Base-by-base conservation (phyloP, 1,140 invertebrate genomes). In the Helicoverpa zea region DNA sequence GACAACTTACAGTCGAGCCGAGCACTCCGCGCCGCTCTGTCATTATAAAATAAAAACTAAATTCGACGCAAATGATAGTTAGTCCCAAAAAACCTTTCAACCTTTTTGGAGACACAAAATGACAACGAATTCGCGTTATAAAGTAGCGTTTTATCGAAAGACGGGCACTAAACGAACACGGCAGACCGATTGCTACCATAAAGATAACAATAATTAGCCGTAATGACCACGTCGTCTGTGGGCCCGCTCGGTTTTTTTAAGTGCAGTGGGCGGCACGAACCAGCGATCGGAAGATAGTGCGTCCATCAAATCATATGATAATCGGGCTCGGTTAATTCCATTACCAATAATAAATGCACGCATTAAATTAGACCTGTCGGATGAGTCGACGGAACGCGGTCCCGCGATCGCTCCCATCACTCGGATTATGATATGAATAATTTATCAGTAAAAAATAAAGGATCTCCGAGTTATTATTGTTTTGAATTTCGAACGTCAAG, bases 231-330 rank as follows among this genome's bases (percentile, higher is more conserved):
- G 81, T 89, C 84, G 80, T 85, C 87, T 83, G 88, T 86, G 86
- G 87, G 84, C 83, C 83, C 83, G n/a, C 83, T 79, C 80, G 84
- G 88, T 88, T 90, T 91, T 88, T 89, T 82, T 83, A 88, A 89
- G 88, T 90, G 86, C 88, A 85, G 90, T 91, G 91, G 92, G 91
- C 91, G 91, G 91, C 85, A 83, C 85, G 83, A 85, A 83, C 85
- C 86, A 79, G 81, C 82, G 92, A 94, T 94, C 85, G 74, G 79
- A 76, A 89, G 93, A 94, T 94, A 94, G 92, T 87, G 88, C 90
- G 91, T 94, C 93, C 93, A 94, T 94, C 93, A 94, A 92, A 94
- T 92, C 91, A 88, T 92, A 94, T 93, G 93, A 94, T 94, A 94
- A 94, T 94, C 92, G 92, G 92, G 80, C 88, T 86, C 89, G 86